These are phyloP conservation scores for Teleopsis dalmanni DNA, from an alignment of 1,140 invertebrate genomes.

Conservation along the genomic window DNA sequence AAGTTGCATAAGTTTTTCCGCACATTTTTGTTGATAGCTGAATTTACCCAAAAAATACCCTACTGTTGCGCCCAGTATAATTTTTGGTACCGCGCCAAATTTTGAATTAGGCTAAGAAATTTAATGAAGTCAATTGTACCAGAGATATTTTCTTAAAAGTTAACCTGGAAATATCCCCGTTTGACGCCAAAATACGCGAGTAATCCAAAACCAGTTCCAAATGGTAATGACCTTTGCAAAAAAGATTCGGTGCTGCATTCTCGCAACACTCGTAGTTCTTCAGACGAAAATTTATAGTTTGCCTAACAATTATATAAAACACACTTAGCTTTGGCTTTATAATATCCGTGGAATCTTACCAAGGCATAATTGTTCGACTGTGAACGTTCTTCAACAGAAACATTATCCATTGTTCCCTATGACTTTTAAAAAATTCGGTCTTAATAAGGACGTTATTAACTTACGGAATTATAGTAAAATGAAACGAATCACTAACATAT, in stretches of 20 bases:
- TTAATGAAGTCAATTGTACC: not conserved
- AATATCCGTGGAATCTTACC: too few relatives aligned
- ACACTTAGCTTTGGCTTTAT: too few relatives aligned
- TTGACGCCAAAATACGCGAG: conserved; percentile 56
- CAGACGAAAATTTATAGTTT: conserved; percentile 52
- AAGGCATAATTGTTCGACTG: too few relatives aligned
- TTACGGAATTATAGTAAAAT: too few relatives aligned
- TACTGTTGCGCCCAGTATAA: conserved; percentile 53
- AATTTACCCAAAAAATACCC: conserved; percentile 70
- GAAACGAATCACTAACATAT: too few relatives aligned
- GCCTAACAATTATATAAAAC: conserved; percentile 36
- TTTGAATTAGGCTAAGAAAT: conserved; percentile 48
- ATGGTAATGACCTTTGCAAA: conserved; percentile 58
- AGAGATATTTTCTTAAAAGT: not conserved
- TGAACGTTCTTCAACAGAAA: too few relatives aligned
- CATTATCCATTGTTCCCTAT: too few relatives aligned
- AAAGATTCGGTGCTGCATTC: conserved; percentile 69
- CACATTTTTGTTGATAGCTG: conserved; percentile 63
- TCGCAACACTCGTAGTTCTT: conserved; percentile 57
- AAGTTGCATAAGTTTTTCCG: conserved; percentile 66
- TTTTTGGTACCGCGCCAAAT: conserved; percentile 61
- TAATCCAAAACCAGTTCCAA: conserved; percentile 53
- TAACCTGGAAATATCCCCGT: conserved; percentile 46
- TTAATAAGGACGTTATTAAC: too few relatives aligned
- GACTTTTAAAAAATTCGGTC: too few relatives aligned